Percentiles rank a stretch among this genome's conserved stretches.
Conservation (phyloP, 2,888 invertebrate species). For the Phengaris arion region DNA sequence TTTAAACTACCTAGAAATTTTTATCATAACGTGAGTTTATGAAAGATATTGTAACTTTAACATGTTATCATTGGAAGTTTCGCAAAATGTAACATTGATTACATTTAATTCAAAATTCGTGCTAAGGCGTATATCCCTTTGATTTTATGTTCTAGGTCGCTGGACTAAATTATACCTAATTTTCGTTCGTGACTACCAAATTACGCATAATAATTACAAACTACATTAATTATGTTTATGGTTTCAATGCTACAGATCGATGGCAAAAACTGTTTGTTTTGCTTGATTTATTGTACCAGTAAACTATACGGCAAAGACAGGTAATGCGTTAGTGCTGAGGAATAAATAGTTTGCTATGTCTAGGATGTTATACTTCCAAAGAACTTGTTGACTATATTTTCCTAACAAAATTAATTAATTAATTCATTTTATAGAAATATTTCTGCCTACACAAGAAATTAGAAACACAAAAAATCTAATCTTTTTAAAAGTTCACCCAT, state of each 20-base stretch:
- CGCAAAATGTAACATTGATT: constrained; percentile 23
- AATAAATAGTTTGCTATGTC: not conserved
- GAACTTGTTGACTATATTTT: too few species aligned
- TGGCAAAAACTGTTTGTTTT: constrained; percentile 20
- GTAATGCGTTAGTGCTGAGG: not conserved
- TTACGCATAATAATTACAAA: constrained; percentile 22
- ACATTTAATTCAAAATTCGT: constrained; percentile 17
- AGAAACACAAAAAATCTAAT: too few species aligned
- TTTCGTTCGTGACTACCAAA: constrained; percentile 24
- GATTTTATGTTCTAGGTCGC: constrained; percentile 18
- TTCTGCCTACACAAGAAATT: too few species aligned
- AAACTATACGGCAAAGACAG: not conserved
- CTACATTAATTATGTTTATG: not conserved
- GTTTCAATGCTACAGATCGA: constrained; percentile 11
- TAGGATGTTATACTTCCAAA: too few species aligned
- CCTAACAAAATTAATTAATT: too few species aligned
- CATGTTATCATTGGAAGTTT: not conserved
- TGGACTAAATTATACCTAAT: constrained; percentile 2
- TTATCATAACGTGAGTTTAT: too few species aligned
- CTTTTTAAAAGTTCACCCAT: too few species aligned
- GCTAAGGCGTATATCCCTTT: not conserved
- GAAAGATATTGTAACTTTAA: too few species aligned
- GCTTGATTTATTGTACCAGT: not conserved
- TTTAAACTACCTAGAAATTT: too few species aligned
- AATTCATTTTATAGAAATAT: too few species aligned